Evolutionary conservation across 2,888 invertebrate species (phyloP).

Genomic region (Nomada fabriciana): DNA sequence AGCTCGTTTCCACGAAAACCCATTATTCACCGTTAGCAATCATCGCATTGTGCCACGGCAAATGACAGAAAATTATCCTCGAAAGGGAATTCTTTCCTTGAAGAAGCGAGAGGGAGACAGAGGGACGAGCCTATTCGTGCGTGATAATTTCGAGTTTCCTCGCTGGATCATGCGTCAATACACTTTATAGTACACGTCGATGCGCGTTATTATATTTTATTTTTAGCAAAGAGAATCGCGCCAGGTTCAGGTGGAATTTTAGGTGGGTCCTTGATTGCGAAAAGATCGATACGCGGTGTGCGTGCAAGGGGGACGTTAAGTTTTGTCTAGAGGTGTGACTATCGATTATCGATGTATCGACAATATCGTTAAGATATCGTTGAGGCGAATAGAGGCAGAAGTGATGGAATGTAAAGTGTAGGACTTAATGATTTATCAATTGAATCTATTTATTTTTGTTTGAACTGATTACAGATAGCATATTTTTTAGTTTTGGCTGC

Average conservation of each 20-base stretch:
- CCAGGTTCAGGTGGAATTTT: constrained; percentile 32
- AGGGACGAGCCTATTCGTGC: not conserved
- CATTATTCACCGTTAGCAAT: constrained; percentile 60
- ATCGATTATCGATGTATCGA: too few species aligned
- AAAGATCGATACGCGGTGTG: not conserved
- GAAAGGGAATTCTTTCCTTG: constrained; percentile 41
- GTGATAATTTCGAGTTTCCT: not conserved
- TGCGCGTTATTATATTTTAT: too few species aligned
- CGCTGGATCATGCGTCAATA: constrained; percentile 2
- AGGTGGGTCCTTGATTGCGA: constrained; percentile 7
- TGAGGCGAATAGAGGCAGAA: too few species aligned
- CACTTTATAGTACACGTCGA: not conserved
- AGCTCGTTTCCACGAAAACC: constrained; percentile 59
- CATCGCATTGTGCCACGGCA: constrained; percentile 49
- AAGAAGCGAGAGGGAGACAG: not conserved
- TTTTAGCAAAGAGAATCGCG: not conserved
- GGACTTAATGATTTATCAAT: too few species aligned
- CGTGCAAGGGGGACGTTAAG: not conserved
- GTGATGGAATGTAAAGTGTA: too few species aligned
- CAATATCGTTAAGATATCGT: too few species aligned
- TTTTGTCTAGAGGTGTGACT: not conserved
- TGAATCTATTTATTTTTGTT: too few species aligned
- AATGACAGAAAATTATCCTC: constrained; percentile 66
- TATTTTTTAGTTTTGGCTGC: too few species aligned
- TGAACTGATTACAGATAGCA: too few species aligned